A percentile compares a stretch with the other conserved stretches of the same genome.
Conservation (phyloP, 2,888 invertebrate genomes). For the Drosophila birchii region DNA sequence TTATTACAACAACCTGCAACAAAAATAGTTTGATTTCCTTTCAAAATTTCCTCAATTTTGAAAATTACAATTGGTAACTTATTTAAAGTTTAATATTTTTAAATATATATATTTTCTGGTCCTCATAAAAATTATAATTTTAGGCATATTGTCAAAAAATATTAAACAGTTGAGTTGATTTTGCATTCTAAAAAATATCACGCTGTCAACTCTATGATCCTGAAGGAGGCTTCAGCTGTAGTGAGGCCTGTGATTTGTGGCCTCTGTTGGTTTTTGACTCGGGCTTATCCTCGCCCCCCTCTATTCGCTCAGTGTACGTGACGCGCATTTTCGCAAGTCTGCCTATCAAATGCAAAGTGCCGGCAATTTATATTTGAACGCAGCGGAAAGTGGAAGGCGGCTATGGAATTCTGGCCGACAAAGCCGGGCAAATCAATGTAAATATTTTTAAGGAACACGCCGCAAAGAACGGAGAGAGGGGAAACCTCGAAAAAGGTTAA, state of each 20-base stretch:
- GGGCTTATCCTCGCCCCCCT: slow-evolving; percentile 22
- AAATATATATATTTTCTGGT: no score
- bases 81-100: no score
- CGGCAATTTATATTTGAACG: slow-evolving; percentile 74
- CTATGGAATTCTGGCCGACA: slow-evolving; percentile 26
- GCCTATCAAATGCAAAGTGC: slow-evolving; percentile 77
- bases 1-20: no score
- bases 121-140: no score
- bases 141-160: no score
- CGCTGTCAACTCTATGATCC: slow-evolving; percentile 11
- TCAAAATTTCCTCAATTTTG: no score
- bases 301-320: slow-evolving; percentile 59
- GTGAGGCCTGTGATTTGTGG: slow-evolving; percentile 68
- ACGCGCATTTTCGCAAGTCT: slow-evolving; percentile 71
- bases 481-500: slow-evolving; percentile 34
- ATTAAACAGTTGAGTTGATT: no score
- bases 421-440: slow-evolving; percentile 70
- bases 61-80: no score
- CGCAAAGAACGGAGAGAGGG: not conserved
- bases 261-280: slow-evolving; percentile 70
- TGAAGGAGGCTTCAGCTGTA: slow-evolving; percentile 1
- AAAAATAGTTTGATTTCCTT: no score
- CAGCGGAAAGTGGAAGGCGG: slow-evolving; percentile 30
- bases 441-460: slow-evolving; percentile 66
- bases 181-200: not conserved